These are phyloP conservation scores for Agrilus mali DNA, from an alignment of 2,888 invertebrate genomes.

Conservation along the genomic window DNA sequence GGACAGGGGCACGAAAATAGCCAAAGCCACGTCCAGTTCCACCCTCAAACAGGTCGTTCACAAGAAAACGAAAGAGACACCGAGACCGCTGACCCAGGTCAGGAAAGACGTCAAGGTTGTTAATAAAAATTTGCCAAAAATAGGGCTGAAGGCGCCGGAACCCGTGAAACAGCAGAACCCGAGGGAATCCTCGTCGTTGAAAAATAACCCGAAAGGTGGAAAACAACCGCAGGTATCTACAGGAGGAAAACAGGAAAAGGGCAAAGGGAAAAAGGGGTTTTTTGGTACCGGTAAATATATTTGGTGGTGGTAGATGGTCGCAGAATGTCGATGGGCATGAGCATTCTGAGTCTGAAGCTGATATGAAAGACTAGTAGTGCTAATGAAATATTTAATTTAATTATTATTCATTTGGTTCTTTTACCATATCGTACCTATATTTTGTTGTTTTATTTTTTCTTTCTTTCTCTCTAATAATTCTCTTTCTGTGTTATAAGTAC, in stretches of 20 bases:
- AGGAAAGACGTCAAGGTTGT: slow-evolving; percentile 23
- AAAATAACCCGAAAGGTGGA: slow-evolving; percentile 21
- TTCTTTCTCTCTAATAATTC: no score
- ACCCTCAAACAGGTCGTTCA: slow-evolving; percentile 16
- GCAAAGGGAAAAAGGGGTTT: slow-evolving; percentile 62
- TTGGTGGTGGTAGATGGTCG: slow-evolving; percentile 58
- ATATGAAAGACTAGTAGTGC: no score
- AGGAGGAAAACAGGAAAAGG: slow-evolving; percentile 41
- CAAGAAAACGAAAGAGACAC: slow-evolving; percentile 24
- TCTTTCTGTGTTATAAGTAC: no score
- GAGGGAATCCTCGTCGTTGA: slow-evolving; percentile 1
- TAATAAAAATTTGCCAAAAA: slow-evolving; percentile 23
- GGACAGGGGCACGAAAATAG: slow-evolving; percentile 37
- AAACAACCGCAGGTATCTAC: slow-evolving; percentile 34
- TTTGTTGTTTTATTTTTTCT: no score
- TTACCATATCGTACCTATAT: no score
- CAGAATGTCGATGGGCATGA: no score
- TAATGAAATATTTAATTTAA: no score
- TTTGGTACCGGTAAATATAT: slow-evolving; percentile 73
- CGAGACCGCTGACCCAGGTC: slow-evolving; percentile 34
- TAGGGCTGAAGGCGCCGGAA: slow-evolving; percentile 10
- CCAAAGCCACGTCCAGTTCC: slow-evolving; percentile 22
- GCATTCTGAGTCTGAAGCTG: no score
- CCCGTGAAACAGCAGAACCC: slow-evolving; percentile 14
- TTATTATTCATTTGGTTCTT: no score